Evolutionary conservation across 2,113 vertebrate genomes (phyloP), one percentile per base, ranked within the genome.

Genomic region (Apodemus sylvaticus): DNA sequence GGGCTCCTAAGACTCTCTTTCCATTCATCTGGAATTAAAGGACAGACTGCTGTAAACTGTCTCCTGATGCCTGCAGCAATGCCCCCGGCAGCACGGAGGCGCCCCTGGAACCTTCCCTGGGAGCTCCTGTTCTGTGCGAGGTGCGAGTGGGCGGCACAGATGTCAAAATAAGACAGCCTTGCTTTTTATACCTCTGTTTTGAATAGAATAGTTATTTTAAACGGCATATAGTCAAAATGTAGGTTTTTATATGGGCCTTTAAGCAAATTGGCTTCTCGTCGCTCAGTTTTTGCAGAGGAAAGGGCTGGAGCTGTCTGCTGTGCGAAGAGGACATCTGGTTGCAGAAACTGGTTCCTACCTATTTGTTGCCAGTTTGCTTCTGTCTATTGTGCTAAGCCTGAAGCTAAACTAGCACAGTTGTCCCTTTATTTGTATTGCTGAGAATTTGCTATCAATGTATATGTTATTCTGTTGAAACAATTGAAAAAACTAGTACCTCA

Each of bases 11-110:
- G 31, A 58, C 39, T 74, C 85, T 39, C 9, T 36, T 86, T 77
- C 66, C 45, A 16, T 26, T 73, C 60, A 8, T 58, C 68, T 73
- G 83, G 81, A 76, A 31, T 13, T 60, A 60, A 89, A n/a, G 77
- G n/a, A 81, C 58, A 39, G 16, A 64, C 36, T 36, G 22, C 29
- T 20, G 1, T 53, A 39, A 10, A 11, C 77, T 8, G 1, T 70
- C 42, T 74, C 17, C 87, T 20, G 12, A 22, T 39, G 7, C 45
- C 76, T 70, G 85, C 19, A 3, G 71, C 48, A 14, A 42, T 58
- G 29, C 74, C 29, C 3, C 0, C 0, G 22, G 55, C 0, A 19
- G 51, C 55, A 11, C 3, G 0, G 29, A n/a, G 11, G 20, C 9
- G 3, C 45, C 64, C 22, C 22, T 48, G 20, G 22, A 16, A 31